These are phyloP conservation scores for Crambe crambe DNA, from an alignment of 37 sponge, comb jelly and placozoan species.

Conservation along the genomic window DNA sequence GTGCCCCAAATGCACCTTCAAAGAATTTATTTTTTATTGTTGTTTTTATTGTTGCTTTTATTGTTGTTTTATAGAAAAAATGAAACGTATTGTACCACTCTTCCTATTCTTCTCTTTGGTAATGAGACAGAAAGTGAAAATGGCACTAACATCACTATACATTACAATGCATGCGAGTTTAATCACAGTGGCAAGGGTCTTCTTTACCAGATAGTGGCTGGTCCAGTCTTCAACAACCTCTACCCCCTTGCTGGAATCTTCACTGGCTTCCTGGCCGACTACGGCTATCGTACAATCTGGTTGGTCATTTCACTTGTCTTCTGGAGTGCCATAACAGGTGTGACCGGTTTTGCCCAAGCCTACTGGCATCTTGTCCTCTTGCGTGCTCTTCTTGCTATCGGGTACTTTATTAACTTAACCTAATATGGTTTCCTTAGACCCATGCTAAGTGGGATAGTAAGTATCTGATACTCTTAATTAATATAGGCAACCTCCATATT, in stretches of 20 bases:
- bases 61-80: neutral
- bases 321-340: constrained; percentile 66
- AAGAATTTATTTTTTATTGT: neutral
- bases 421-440: no score
- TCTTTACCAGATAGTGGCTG: constrained; percentile 80
- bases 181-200: constrained; percentile 66
- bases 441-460: no score
- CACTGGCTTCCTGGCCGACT: constrained; percentile 75
- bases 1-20: no score
- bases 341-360: constrained; percentile 65
- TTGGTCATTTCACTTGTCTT: constrained; percentile 62
- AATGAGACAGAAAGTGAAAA: neutral
- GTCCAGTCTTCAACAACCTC: constrained; percentile 85
- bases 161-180: constrained; percentile 36
- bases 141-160: neutral
- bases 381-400: constrained; percentile 73
- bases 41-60: neutral
- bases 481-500: no score
- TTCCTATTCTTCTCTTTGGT: no score
- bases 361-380: constrained; percentile 81
- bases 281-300: constrained; percentile 51
- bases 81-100: neutral
- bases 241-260: constrained; percentile 74
- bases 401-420: no score
- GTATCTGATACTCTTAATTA: no score